Evolutionary conservation across 2,113 vertebrate genomes (phyloP), one percentile per base, ranked within the genome.

Genomic region (Phycodurus eques): DNA sequence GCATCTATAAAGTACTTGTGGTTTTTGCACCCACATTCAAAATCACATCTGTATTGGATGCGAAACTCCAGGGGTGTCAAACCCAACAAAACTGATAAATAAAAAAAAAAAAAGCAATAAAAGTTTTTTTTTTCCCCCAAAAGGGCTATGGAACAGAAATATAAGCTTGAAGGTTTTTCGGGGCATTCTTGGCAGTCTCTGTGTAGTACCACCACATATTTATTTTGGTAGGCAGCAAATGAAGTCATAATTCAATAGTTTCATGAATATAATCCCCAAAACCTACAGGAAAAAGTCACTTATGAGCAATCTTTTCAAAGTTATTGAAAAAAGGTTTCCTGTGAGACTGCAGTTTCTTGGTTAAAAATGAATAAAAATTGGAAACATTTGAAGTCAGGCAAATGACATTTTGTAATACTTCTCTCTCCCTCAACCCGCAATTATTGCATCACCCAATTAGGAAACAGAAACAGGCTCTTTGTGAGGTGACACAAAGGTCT

Each of bases 381-480:
- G 22, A 66, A 80, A 69, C 22, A 64, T 72, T 42, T 73, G n/a
- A 75, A 70, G 67, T 71, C 9, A 76, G 51, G 44, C 63, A 22
- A 46, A 79, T 54, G 71, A 67, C 68, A 53, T 75, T 44, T 78
- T 68, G 73, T 62, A 15, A 5, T 57, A 8, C 31, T n/a, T 68
- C 15, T 35, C 56, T 67, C 27, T 42, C 68, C 27, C 19, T 19
- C 57, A 39, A 22, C 62, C 62, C 31, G 8, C 59, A 17, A 33
- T 61, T 68, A 61, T 63, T 62, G 19, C 71, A 76, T 13, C 59
- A 61, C 2, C 59, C 64, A 49, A 17, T 66, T 49, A 46, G 22
- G 7, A 17, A 66, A 67, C n/a, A 61, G 61, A 81, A 85, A 76
- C 76, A 84, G 75, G 42, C 74, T 76, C 35, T 22, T 81, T 83